These are phyloP conservation scores for Holacanthus passer DNA, from an alignment of 2,113 vertebrate species.

Conservation along the genomic window DNA sequence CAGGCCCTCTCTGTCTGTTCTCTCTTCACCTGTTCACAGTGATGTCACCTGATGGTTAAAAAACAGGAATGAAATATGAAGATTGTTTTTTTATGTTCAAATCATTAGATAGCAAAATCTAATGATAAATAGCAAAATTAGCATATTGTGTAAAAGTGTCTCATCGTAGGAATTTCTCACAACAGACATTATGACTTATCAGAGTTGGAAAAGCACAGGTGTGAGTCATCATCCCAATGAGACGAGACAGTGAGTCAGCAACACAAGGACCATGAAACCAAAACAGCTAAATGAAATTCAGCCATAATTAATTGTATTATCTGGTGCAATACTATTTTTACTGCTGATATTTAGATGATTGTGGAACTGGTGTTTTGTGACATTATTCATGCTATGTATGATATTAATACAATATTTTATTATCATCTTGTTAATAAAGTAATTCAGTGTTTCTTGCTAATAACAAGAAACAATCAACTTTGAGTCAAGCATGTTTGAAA, in stretches of 20 bases:
- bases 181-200: background rate
- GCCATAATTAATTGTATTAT: background rate
- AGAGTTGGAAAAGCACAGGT: background rate
- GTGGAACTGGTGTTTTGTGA: background rate
- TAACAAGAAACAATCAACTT: background rate
- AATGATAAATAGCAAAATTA: background rate
- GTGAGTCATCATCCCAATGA: background rate
- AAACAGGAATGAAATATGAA: background rate
- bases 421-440: no score
- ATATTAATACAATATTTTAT: no score
- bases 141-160: background rate
- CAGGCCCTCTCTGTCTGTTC: background rate
- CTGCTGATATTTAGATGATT: background rate
- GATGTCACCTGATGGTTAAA: slow-evolving; percentile 19
- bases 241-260: background rate
- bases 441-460: no score
- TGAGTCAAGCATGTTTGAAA: background rate
- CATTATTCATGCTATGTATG: no score
- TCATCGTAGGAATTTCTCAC: background rate
- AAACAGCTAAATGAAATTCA: background rate
- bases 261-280: background rate
- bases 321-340: background rate
- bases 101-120: background rate
- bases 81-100: background rate
- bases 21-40: slow-evolving; percentile 24